Evolutionary conservation across 2,888 invertebrate genomes (phyloP), one percentile per base, ranked within the genome.

Genomic region (Plagodis dolabraria): DNA sequence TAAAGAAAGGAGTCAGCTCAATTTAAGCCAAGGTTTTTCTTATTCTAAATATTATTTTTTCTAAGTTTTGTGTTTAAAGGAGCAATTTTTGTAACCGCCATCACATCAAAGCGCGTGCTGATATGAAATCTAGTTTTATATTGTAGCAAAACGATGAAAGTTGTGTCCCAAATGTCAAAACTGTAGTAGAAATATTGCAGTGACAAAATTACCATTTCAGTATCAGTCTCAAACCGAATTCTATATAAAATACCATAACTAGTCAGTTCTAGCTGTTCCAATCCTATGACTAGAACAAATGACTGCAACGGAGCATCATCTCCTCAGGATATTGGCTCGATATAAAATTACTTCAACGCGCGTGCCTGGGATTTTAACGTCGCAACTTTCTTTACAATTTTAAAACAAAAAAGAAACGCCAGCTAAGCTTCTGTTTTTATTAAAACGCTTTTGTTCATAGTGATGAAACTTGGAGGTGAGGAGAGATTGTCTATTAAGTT

Each of bases 251-350:
- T 6, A 7, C 6, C 10, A 51, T 38, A n/a, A 34, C 7, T 40
- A 36, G 34, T 11, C 52, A 36, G 44, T 53, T 62, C 54, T 60
- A 55, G 7, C 43, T 43, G 33, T 11, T 22, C 40, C 47, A 40
- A 34, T 46, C 59, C 62, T 46, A 34, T 51, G 62, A 57, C 63
- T 50, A 65, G 65, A 70, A 74, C 65, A 76, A 75, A 79, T 66
- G 70, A 72, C 57, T 69, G 67, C 56, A 72, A 53, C 58, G 51
- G 33, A 55, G 59, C 71, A 71, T 64, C 71, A 68, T 74, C 69
- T 68, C 68, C 70, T 67, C 63, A 70, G 80, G 81, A 83, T 82
- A 83, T 83, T 83, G 83, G 77, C 71, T 75, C 71, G 71, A 77
- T 82, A 82, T 79, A 79, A 79, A 82, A 83, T 83, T 80, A 80